Percentiles rank a stretch among this genome's conserved stretches.
phyloP scores from a whole-genome alignment of 2,113 vertebrate genomes.

The Dasyprocta punctata region DNA sequence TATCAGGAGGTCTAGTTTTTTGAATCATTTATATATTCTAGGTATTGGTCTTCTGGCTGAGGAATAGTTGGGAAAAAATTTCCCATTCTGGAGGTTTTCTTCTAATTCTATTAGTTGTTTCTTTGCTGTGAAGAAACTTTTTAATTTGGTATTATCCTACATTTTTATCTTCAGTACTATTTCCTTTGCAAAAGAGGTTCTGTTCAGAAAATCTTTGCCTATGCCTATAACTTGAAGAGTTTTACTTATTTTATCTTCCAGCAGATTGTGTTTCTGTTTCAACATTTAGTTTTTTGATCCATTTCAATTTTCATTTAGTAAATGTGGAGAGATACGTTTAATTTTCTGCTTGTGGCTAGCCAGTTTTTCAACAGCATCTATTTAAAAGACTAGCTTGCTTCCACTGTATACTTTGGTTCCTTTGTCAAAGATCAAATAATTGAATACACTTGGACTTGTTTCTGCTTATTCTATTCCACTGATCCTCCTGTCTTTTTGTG shows the following conservation, averaged over 20 bases:
- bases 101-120: neutral
- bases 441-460: neutral
- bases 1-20: neutral
- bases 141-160: neutral
- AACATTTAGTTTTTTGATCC: neutral
- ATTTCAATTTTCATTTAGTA: neutral
- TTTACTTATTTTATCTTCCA: neutral
- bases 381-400: neutral
- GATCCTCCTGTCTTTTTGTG: neutral
- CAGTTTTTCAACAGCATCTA: neutral
- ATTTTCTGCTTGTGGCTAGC: neutral
- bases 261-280: neutral
- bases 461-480: neutral
- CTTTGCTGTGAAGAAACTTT: neutral
- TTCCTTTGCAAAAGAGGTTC: neutral
- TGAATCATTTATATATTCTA: neutral
- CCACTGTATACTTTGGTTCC: neutral
- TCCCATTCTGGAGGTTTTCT: neutral
- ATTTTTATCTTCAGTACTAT: neutral
- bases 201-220: neutral
- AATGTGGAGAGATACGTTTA: neutral
- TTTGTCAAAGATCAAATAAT: neutral
- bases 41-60: neutral
- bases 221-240: neutral
- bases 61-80: neutral